Evolutionary conservation across 2,888 invertebrate species (phyloP).

Genomic region (Drosophila planitibia): DNA sequence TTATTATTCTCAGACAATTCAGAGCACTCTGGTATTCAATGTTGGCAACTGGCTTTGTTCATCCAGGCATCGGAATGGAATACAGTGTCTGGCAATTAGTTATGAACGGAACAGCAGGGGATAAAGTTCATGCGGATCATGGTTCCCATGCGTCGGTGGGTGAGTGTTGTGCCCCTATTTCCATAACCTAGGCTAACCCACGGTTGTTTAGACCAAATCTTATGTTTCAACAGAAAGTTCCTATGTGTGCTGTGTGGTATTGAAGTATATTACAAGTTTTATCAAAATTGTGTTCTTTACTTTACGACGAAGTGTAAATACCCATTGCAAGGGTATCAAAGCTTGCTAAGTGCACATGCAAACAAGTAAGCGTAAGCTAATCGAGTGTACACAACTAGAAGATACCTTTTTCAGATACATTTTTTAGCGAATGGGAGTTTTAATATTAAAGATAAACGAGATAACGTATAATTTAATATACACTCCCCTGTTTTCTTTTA

Average conservation of each 20-base stretch:
- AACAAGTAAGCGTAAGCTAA: not conserved
- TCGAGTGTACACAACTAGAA: not conserved
- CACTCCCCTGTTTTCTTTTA: not conserved
- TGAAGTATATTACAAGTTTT: too few relatives aligned
- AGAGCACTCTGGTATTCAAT: not conserved
- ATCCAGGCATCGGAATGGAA: not conserved
- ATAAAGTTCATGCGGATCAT: not conserved
- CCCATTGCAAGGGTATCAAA: not conserved
- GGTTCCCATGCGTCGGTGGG: not conserved
- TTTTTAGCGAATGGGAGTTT: not conserved
- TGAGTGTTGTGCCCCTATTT: not conserved
- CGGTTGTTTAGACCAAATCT: not conserved
- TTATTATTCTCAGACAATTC: not conserved
- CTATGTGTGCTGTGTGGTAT: not conserved
- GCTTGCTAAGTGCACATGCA: constrained; percentile 26
- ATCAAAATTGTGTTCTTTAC: not conserved
- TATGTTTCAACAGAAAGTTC: not conserved
- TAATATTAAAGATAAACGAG: not conserved
- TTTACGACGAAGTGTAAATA: not conserved
- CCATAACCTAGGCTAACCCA: not conserved
- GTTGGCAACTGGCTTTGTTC: not conserved
- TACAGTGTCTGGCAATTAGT: not conserved
- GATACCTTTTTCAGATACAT: not conserved
- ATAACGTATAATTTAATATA: not conserved
- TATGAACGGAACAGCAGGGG: not conserved